Evolutionary conservation across 2,797 vertebrate species (phyloP).

Genomic region (Balearica regulorum): DNA sequence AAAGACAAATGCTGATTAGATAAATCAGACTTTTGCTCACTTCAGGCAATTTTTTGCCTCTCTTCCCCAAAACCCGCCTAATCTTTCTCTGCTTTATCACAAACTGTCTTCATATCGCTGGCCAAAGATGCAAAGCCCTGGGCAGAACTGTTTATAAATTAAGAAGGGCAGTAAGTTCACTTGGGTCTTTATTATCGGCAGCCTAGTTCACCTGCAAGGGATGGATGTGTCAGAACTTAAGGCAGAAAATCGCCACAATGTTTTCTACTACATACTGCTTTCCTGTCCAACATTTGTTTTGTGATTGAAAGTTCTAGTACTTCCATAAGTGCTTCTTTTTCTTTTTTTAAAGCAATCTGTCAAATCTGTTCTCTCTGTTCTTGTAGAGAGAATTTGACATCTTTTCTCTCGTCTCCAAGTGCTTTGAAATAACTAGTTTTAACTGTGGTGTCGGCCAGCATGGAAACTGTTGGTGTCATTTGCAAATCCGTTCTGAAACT

Average conservation of each 20-base stretch:
- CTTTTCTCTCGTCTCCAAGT: conserved; percentile 3
- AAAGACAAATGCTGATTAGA: not conserved
- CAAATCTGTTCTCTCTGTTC: conserved; percentile 32
- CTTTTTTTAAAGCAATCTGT: conserved; percentile 22
- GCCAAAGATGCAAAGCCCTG: not conserved
- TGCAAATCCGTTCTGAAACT: conserved; percentile 1
- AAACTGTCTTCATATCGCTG: not conserved
- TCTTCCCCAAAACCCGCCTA: not conserved
- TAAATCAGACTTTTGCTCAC: not conserved
- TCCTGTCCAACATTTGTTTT: not conserved
- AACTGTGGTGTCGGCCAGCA: not conserved
- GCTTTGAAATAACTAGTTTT: conserved; percentile 23
- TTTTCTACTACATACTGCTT: not conserved
- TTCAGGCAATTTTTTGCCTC: not conserved
- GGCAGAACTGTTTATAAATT: not conserved
- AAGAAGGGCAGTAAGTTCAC: not conserved
- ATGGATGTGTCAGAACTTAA: not conserved
- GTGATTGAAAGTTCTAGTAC: conserved; percentile 15
- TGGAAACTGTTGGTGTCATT: not conserved
- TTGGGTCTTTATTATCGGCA: not conserved
- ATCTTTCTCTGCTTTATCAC: not conserved
- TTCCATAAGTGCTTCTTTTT: not conserved
- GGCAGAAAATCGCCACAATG: not conserved
- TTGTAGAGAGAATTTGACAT: not conserved
- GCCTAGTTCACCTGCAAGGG: not conserved